A percentile compares a stretch with the other conserved stretches of the same genome.
phyloP scores from a whole-genome alignment of 2,113 vertebrate genomes.

The Tyto alba region DNA sequence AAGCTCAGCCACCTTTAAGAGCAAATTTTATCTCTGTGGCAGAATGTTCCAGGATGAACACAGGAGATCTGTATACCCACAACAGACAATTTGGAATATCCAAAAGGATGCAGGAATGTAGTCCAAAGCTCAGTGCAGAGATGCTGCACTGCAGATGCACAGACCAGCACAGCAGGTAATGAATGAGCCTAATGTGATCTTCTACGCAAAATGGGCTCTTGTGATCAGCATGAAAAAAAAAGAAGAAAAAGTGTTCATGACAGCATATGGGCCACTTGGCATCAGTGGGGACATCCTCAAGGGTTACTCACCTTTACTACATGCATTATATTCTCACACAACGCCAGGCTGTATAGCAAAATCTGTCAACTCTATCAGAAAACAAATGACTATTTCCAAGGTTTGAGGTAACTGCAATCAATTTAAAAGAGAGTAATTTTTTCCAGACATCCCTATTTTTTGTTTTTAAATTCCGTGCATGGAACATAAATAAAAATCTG shows the following conservation, averaged over 20 bases:
- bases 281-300: background rate
- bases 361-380: slow-evolving; percentile 11
- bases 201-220: background rate
- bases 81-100: background rate
- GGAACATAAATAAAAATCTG: background rate
- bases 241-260: background rate
- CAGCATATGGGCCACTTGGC: background rate
- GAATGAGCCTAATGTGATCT: background rate
- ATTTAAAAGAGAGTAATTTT: slow-evolving; percentile 22
- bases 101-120: background rate
- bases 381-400: background rate
- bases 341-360: background rate
- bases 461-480: background rate
- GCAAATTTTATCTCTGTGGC: background rate
- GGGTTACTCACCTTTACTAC: slow-evolving; percentile 6
- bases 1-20: background rate
- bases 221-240: background rate
- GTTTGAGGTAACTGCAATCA: background rate
- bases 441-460: background rate
- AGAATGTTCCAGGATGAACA: background rate
- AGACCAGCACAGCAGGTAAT: slow-evolving; percentile 24
- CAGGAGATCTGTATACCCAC: background rate
- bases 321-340: background rate
- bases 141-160: slow-evolving; percentile 26
- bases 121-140: background rate